Evolutionary conservation across 2,113 vertebrate genomes (phyloP).

Genomic region (Diphyllodes magnificus): DNA sequence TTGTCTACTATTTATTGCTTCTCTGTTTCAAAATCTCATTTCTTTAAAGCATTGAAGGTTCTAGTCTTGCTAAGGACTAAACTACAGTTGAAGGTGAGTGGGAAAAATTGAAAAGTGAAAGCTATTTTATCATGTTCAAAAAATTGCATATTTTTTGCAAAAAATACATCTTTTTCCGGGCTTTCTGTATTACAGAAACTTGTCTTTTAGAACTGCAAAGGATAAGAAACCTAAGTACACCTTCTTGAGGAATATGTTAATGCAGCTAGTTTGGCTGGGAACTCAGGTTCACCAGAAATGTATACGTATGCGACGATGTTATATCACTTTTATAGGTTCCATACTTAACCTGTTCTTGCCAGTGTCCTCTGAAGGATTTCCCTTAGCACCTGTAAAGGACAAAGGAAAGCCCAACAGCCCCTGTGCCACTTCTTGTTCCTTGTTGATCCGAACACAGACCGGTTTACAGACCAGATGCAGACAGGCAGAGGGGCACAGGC

Average conservation of each 20-base stretch:
- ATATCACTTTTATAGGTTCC: not conserved
- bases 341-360: not conserved
- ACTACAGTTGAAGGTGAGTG: not conserved
- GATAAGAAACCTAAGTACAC: not conserved
- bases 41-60: not conserved
- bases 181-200: not conserved
- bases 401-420: not conserved
- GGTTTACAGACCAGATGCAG: not conserved
- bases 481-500: not conserved
- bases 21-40: not conserved
- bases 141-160: not conserved
- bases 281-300: not conserved
- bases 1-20: constrained; percentile 15
- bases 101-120: not conserved
- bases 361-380: not conserved
- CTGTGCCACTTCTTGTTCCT: not conserved
- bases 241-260: not conserved
- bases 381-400: not conserved
- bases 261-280: not conserved
- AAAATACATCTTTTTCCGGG: not conserved
- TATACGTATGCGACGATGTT: rapidly evolving
- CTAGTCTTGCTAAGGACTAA: not conserved
- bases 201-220: not conserved
- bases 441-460: not conserved
- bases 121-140: not conserved